These are phyloP conservation scores for Dipodomys spectabilis DNA, from an alignment of 2,113 vertebrate genomes.

Conservation along the genomic window DNA sequence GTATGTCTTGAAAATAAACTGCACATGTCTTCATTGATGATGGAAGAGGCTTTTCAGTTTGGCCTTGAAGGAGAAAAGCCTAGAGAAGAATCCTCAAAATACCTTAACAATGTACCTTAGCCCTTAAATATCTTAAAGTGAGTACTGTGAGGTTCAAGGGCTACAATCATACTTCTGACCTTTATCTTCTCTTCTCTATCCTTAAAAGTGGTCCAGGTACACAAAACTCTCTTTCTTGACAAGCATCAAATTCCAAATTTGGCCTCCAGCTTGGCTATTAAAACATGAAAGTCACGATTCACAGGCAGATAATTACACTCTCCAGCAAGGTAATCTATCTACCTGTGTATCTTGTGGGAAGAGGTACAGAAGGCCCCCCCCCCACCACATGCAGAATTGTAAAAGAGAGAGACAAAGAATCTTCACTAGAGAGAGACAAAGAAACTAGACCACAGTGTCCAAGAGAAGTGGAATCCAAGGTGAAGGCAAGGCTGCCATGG, in stretches of 20 bases:
- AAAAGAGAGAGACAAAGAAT: background rate
- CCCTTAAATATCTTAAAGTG: too few relatives aligned
- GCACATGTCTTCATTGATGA: background rate
- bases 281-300: background rate
- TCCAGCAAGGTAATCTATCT: background rate
- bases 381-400: background rate
- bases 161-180: background rate
- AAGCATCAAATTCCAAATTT: background rate
- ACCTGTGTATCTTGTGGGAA: background rate
- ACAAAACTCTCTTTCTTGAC: background rate
- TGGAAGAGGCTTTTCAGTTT: background rate
- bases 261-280: background rate
- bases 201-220: background rate
- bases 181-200: background rate
- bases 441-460: background rate
- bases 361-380: too few relatives aligned
- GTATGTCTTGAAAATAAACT: slow-evolving; percentile 1
- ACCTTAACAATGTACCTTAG: background rate
- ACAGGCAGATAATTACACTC: background rate
- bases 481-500: background rate
- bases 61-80: background rate
- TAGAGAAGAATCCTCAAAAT: background rate
- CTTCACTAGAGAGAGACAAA: background rate
- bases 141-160: background rate
- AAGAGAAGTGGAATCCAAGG: background rate